Evolutionary conservation across 2,888 invertebrate genomes (phyloP), one percentile per base, ranked within the genome.

Genomic region (Yponomeuta cagnagella): DNA sequence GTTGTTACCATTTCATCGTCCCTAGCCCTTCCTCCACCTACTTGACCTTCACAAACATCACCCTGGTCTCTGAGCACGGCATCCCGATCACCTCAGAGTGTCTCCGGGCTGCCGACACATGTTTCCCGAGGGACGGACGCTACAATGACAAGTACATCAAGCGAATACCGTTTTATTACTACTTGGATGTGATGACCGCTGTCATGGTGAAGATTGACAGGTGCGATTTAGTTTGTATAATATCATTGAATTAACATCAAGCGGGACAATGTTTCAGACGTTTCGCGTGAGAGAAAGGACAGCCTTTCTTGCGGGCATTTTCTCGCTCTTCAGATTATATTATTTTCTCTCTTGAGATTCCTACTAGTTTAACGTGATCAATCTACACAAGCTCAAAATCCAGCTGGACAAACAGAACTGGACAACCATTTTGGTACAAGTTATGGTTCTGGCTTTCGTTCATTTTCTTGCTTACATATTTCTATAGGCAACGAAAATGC

Each of bases 1-100:
- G 15, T 58, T 58, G 1, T 58, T 58, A 15, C 12, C 12, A 12
- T 12, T 12, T 58, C 3, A 31, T 58, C 63, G 37, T 37, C 75
- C 74, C 10, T 75, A 93, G 93, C 1, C 87, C 88, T 15, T 79
- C 86, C 2, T 84, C 88, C 0, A 78, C 85, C 33, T 90, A 94
- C 78, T 80, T 94, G 58, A 93, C 93, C 0, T 96, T 95, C 82
- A 94, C 94, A 71, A 96, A 96, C 79, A 80, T 97, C 30, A 95
- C 95, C 0, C 80, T 97, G 68, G 92, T 97, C 2, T 95, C 95
- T 0, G 93, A 94, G 2, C 93, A 95, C 77, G 96, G 96, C 0
- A 77, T 95, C 67, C 94, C 93, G 0, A 83, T 83, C 0, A 84
- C 86, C 0, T 70, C 76, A 0, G 93, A 93, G 48, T 90, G 90